These are phyloP conservation scores for roundworm (Caenorhabditis elegans) DNA, from an alignment of 1,140 invertebrate species.

Conservation along the genomic window DNA sequence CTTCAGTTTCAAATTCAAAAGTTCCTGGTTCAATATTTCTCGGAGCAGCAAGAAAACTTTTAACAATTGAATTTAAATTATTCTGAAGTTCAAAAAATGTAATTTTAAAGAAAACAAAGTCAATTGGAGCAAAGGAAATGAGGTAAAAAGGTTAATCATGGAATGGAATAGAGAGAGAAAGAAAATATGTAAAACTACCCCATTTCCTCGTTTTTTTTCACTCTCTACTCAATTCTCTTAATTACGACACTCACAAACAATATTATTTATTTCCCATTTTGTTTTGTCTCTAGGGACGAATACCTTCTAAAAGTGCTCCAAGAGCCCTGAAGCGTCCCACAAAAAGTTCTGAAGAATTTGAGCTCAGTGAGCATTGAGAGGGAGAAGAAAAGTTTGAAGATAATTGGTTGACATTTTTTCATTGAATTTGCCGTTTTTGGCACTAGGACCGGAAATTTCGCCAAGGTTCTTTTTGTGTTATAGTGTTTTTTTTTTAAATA, in stretches of 20 bases:
- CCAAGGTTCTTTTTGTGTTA: too few species aligned
- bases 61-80: too few species aligned
- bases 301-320: not conserved
- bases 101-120: not conserved
- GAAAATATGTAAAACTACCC: not conserved
- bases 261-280: constrained; percentile 1
- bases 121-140: not conserved
- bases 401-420: constrained; percentile 16
- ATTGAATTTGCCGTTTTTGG: not conserved
- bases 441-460: not conserved
- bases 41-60: not conserved
- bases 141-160: not conserved
- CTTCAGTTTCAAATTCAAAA: too few species aligned
- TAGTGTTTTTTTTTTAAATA: too few species aligned
- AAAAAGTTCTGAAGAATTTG: not conserved
- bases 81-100: too few species aligned
- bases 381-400: not conserved
- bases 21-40: not conserved
- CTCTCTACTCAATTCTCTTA: not conserved
- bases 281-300: not conserved
- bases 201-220: too few species aligned
- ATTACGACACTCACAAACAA: constrained; percentile 14
- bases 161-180: not conserved
- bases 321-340: too few species aligned
- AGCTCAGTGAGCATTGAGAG: too few species aligned